phyloP scores from a whole-genome alignment of 2,797 vertebrate genomes.

The Alosa sapidissima region DNA sequence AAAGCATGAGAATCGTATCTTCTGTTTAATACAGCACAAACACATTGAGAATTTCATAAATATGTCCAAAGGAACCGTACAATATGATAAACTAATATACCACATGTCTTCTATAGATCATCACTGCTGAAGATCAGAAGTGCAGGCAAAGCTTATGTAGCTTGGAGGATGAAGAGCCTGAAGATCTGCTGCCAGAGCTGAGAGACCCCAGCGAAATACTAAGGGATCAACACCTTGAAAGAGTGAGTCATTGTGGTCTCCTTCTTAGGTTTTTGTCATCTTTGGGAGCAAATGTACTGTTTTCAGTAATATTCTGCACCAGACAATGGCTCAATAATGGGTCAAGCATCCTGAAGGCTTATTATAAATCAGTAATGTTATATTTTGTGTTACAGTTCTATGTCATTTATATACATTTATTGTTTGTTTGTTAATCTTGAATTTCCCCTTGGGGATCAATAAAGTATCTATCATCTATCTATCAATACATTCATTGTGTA shows the following conservation, averaged over 20 bases:
- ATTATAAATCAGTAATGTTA: background rate
- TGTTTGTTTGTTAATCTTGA: background rate
- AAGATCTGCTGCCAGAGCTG: constrained; percentile 73
- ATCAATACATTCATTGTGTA: background rate
- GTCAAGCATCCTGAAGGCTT: background rate
- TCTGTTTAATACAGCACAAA: too few species aligned
- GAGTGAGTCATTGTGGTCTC: constrained; percentile 67
- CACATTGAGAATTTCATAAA: too few species aligned
- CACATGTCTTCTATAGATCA: constrained; percentile 68
- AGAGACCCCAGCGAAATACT: constrained; percentile 81
- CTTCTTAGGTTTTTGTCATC: too few species aligned
- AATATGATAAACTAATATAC: too few species aligned
- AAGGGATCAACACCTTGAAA: constrained; percentile 82
- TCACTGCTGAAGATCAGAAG: constrained; percentile 79
- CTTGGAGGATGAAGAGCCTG: constrained; percentile 70
- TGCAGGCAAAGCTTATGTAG: constrained; percentile 75
- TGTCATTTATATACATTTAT: background rate
- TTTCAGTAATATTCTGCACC: background rate
- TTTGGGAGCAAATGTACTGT: too few species aligned
- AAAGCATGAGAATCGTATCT: too few species aligned
- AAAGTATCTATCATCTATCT: too few species aligned
- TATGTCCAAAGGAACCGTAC: too few species aligned
- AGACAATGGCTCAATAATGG: too few species aligned
- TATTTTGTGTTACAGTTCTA: too few species aligned
- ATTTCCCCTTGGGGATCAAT: too few species aligned